A percentile compares a stretch with the other conserved stretches of the same genome.
Evolutionary conservation across 2,888 invertebrate genomes (phyloP).

Genomic region (Acleris sparsana): DNA sequence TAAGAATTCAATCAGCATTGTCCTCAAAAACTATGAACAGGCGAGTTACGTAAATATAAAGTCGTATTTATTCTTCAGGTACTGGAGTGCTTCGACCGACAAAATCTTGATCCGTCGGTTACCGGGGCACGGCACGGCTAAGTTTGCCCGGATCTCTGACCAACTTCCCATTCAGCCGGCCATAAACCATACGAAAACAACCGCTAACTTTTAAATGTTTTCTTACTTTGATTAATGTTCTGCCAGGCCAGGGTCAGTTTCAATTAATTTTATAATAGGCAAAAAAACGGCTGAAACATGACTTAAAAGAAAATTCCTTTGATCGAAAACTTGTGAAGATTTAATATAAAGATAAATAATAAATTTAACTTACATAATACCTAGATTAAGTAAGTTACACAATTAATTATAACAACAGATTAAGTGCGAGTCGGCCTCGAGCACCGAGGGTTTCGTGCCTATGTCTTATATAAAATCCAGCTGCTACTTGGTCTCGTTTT

Average conservation of each 20-base stretch:
- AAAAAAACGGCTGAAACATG: too few relatives aligned
- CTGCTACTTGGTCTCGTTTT: too few relatives aligned
- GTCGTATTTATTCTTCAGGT: constrained; percentile 6
- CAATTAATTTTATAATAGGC: constrained; percentile 15
- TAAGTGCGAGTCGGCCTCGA: too few relatives aligned
- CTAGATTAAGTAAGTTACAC: constrained; percentile 8
- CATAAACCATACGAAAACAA: constrained; percentile 43
- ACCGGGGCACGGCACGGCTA: constrained; percentile 11
- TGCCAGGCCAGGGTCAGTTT: constrained; percentile 25
- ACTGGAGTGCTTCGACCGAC: constrained; percentile 8
- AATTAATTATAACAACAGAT: neutral
- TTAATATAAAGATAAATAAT: neutral
- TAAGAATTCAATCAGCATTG: too few relatives aligned
- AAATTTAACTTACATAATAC: too few relatives aligned
- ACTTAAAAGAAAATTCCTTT: too few relatives aligned
- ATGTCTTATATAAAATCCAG: too few relatives aligned
- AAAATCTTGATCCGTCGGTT: constrained; percentile 5
- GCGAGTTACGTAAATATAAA: neutral
- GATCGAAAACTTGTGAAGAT: neutral
- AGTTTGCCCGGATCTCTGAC: constrained; percentile 18
- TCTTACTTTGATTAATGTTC: constrained; percentile 50
- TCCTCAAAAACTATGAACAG: neutral
- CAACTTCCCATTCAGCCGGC: constrained; percentile 30
- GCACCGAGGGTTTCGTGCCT: too few relatives aligned
- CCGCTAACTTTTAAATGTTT: constrained; percentile 48